Evolutionary conservation across 2,113 vertebrate species (phyloP), one percentile per base, ranked within the genome.

Genomic region (Pungitius pungitius): DNA sequence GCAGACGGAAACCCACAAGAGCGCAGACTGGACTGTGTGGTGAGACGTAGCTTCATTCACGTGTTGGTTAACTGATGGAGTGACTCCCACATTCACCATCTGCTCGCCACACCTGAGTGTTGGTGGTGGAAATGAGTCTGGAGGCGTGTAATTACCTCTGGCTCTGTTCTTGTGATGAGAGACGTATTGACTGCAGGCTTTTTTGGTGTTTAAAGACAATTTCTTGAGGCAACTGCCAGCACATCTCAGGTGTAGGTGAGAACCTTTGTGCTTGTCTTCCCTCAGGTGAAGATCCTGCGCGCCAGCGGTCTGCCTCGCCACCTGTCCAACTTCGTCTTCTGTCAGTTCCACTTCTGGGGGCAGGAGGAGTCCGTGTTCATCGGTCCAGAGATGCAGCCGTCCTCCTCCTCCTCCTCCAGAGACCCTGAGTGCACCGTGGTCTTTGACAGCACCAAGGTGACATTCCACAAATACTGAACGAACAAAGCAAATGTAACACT

Each of bases 311-410:
- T 99, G 71, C 97, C 97, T 1, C 96, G 96, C 73, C 95, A 96
- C 75, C 93, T 99, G 56, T 96, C 95, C 84, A 96, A 96, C 92
- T 98, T 96, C 13, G 97, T 99, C 27, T 98, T 97, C 93, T 99
- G 96, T 87, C 96, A 97, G 80, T 99, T 98, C 24, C 94, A 87
- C 0, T 99, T 98, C 89, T 98, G 96, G 96, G 97, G 95, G 30
- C 95, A 95, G 40, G 81, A 93, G 54, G 95, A 97, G 47, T 95
- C 94, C 0, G 92, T 97, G 52, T 93, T 42, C 1, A 95, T 96
- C 18, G 94, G 93, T 0, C 96, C 97, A 0, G 97, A 99, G 83
- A 88, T 98, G 61, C 95, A 94, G 58, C 86, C 95, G 0, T 94
- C 92, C 40, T 92, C 95, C 0, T 95, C 95, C 0, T 91, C 95